These are phyloP conservation scores for Parazoanthus swiftii DNA, from an alignment of 92 coral and sea anemone species.

Conservation along the genomic window DNA sequence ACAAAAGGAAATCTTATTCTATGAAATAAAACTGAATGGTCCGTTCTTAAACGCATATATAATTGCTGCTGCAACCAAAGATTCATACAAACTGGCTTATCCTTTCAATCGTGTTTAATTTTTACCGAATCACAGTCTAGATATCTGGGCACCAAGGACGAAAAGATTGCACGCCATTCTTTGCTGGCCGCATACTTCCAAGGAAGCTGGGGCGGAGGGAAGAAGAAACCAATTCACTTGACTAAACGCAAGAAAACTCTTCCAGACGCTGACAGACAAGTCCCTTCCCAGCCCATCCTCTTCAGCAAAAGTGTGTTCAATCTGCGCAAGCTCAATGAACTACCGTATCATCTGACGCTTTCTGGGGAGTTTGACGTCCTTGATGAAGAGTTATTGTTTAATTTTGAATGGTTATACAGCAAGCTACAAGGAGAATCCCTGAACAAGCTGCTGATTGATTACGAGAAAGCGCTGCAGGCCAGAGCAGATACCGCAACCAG, in stretches of 20 bases:
- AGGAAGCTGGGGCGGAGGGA: slow-evolving; percentile 85
- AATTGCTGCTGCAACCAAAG: too few species aligned
- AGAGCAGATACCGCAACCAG: slow-evolving; percentile 60
- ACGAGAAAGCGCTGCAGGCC: slow-evolving; percentile 61
- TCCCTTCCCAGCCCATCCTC: slow-evolving; percentile 74
- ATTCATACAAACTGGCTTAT: too few species aligned
- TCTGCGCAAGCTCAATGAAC: slow-evolving; percentile 77
- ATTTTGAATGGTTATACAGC: slow-evolving; percentile 80
- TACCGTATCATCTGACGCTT: slow-evolving; percentile 70
- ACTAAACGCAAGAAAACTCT: slow-evolving; percentile 79
- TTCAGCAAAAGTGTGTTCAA: slow-evolving; percentile 75
- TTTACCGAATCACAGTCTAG: not conserved
- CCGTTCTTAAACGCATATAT: too few species aligned
- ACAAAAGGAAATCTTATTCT: too few species aligned
- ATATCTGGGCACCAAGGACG: slow-evolving; percentile 58
- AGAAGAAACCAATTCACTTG: slow-evolving; percentile 71
- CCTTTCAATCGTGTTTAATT: too few species aligned
- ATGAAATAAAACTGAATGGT: too few species aligned
- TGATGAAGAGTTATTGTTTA: slow-evolving; percentile 63
- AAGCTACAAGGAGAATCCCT: slow-evolving; percentile 72
- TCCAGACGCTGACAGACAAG: slow-evolving; percentile 85
- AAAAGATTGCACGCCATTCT: slow-evolving; percentile 68
- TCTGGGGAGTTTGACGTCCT: slow-evolving; percentile 52
- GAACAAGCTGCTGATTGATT: slow-evolving; percentile 66
- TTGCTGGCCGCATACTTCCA: slow-evolving; percentile 81